Evolutionary conservation across 2,797 vertebrate species (phyloP).

Genomic region (Acestrorhynchus altus): DNA sequence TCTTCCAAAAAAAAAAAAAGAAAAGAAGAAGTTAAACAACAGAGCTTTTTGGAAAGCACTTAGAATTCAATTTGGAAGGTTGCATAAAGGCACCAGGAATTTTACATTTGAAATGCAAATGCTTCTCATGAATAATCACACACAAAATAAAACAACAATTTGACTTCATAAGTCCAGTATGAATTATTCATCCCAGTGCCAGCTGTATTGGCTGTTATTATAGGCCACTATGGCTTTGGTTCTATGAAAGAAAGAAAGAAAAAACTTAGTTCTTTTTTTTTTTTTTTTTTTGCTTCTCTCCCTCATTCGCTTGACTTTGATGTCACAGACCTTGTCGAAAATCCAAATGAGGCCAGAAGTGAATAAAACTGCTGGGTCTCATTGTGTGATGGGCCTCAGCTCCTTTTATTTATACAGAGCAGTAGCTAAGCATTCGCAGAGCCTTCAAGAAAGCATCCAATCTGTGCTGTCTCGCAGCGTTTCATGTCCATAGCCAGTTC

Average conservation of each 20-base stretch:
- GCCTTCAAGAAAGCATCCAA: constrained; percentile 69
- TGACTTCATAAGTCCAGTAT: constrained; percentile 57
- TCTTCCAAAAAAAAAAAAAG: background rate
- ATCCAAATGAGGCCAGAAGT: constrained; percentile 66
- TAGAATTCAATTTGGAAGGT: constrained; percentile 15
- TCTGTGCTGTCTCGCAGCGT: constrained; percentile 57
- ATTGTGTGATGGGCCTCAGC: constrained; percentile 68
- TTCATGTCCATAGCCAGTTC: constrained; percentile 55
- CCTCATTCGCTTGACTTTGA: constrained; percentile 68
- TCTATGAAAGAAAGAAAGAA: constrained; percentile 49
- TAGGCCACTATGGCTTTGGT: constrained; percentile 58
- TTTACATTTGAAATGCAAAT: constrained; percentile 48
- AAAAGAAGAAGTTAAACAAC: constrained; percentile 22
- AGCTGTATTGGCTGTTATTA: constrained; percentile 59
- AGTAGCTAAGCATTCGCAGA: constrained; percentile 72
- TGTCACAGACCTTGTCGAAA: constrained; percentile 59
- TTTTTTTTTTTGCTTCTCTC: constrained; percentile 24
- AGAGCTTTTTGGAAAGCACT: constrained; percentile 7
- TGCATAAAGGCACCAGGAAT: constrained; percentile 21
- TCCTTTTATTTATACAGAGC: constrained; percentile 68
- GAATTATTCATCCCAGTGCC: constrained; percentile 66
- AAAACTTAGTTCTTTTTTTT: constrained; percentile 45
- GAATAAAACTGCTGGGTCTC: constrained; percentile 74
- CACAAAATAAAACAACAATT: constrained; percentile 60
- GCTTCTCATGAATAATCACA: constrained; percentile 57